phyloP scores from a whole-genome alignment of 2,113 vertebrate species.

The Pteruthius melanotis region DNA sequence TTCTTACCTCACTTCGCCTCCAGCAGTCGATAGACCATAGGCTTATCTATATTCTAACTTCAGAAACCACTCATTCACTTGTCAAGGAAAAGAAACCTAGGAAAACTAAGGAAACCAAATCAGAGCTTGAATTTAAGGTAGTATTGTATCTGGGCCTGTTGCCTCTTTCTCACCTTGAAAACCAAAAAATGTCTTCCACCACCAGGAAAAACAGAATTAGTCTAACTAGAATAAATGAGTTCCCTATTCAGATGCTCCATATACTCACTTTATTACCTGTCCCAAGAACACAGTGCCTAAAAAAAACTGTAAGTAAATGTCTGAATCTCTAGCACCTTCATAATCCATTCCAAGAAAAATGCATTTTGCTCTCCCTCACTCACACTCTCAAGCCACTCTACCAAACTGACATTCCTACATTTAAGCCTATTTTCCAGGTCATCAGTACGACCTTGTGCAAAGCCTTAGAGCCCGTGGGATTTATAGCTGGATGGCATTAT shows the following conservation, averaged over 20 bases:
- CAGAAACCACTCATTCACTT: neutral
- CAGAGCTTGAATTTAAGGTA: neutral
- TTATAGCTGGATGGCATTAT: neutral
- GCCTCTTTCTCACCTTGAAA: neutral
- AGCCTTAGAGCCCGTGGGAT: neutral
- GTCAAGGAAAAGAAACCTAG: neutral
- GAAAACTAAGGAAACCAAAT: neutral
- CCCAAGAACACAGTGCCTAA: neutral
- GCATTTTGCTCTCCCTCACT: neutral
- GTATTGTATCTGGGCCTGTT: neutral
- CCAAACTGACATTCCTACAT: neutral
- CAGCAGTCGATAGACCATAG: neutral
- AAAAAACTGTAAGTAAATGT: neutral
- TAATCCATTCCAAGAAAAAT: neutral
- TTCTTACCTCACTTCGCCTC: slow-evolving; percentile 12
- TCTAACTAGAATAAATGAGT: neutral
- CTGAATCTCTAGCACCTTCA: neutral
- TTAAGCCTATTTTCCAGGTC: slow-evolving; percentile 52
- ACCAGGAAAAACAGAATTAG: neutral
- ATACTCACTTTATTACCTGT: neutral
- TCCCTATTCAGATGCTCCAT: neutral
- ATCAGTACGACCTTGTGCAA: neutral
- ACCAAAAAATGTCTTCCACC: neutral
- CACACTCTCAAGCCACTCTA: neutral
- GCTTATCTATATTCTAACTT: neutral